Evolutionary conservation across 2,113 vertebrate genomes (phyloP).

Genomic region (Ceyx melanurus): DNA sequence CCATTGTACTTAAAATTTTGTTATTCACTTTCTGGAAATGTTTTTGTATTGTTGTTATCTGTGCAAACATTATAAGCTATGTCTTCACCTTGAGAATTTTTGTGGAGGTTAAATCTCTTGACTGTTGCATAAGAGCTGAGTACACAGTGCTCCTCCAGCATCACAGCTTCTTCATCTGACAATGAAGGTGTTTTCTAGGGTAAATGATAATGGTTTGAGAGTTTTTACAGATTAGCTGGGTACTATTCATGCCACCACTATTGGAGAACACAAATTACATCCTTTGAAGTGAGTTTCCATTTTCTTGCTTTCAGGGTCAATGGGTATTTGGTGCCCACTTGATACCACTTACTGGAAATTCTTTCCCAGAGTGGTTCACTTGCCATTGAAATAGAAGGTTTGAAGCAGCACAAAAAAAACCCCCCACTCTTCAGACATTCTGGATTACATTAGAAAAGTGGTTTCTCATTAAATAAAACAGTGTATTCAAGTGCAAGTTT

Average conservation of each 20-base stretch:
- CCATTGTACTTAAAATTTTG: neutral
- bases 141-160: neutral
- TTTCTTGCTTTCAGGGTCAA: slow-evolving; percentile 56
- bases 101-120: slow-evolving; percentile 13
- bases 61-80: neutral
- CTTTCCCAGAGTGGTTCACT: slow-evolving; percentile 14
- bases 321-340: slow-evolving; percentile 51
- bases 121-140: slow-evolving; percentile 2
- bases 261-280: slow-evolving; percentile 34
- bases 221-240: slow-evolving; percentile 39
- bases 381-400: neutral
- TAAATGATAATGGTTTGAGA: slow-evolving; percentile 44
- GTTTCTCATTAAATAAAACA: neutral
- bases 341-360: slow-evolving; percentile 52
- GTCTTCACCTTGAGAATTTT: neutral
- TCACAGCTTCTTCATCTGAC: slow-evolving; percentile 11
- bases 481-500: neutral
- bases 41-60: neutral
- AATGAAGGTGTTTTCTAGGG: slow-evolving; percentile 7
- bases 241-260: neutral
- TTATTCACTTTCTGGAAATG: neutral
- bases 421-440: neutral
- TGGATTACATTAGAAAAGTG: neutral
- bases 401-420: neutral
- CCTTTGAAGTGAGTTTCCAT: slow-evolving; percentile 10